Base-by-base conservation (phyloP, 2,888 invertebrate genomes). In the Nudaria mundana region DNA sequence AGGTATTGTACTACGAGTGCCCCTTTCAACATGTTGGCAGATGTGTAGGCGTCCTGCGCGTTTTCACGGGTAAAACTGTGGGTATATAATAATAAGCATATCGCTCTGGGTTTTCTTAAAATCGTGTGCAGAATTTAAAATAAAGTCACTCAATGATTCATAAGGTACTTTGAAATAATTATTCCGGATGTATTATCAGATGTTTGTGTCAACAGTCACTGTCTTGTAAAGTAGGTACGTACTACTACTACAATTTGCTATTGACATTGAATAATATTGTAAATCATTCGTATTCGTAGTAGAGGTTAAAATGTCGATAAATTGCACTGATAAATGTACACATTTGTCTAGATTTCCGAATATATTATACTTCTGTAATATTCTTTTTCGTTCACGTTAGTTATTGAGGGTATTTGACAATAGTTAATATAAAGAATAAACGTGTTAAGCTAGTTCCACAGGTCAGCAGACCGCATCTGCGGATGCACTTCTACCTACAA, bases 111-210 rank as follows among this genome's bases (percentile, higher is more conserved):
- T n/a, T n/a, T n/a, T n/a, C n/a, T n/a, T n/a, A n/a, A n/a, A n/a
- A n/a, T n/a, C n/a, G n/a, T n/a, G n/a, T 43, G 39, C 36, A 46
- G 41, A 40, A 28, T 34, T 36, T 30, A 13, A 40, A 40, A 35
- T 43, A 44, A 50, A 34, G 40, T 56, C 47, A 53, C 44, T 39
- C n/a, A 16, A 25, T 56, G 55, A 56, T 33, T 56, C 53, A 56
- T 40, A 15, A 14, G 18, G 24, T 20, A n/a, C n/a, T n/a, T n/a
- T 28, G 11, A 56, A 32, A 46, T 39, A 12, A 43, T 40, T 41
- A 32, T 20, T 31, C 40, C 44, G 56, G 44, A 47, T 56, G 34
- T 14, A 44, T 30, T 32, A 29, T n/a, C 37, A 39, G 30, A 56
- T 56, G 37, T 25, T 44, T 50, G 10, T 10, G 13, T 14, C 1